A percentile compares a stretch with the other conserved stretches of the same genome.
phyloP scores from a whole-genome alignment of 1,140 invertebrate species.

The Colletes gigas region DNA sequence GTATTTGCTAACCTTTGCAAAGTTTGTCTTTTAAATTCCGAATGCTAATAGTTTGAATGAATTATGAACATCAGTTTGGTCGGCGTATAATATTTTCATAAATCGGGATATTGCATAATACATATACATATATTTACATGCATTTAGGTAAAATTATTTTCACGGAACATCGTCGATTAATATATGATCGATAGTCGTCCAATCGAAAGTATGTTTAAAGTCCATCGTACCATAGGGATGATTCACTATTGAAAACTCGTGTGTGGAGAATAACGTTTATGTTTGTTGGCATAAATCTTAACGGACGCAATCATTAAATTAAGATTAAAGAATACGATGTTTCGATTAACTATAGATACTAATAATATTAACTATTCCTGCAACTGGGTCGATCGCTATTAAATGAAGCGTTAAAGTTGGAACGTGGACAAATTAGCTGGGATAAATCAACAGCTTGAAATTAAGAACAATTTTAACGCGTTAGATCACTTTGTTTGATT shows the following conservation, averaged over 20 bases:
- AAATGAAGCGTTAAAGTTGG: neutral
- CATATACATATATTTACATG: too few relatives aligned
- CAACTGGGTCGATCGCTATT: constrained; percentile 13
- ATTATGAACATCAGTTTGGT: too few relatives aligned
- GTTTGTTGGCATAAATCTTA: neutral
- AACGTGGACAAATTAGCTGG: constrained; percentile 23
- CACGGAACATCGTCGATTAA: neutral
- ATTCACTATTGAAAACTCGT: neutral
- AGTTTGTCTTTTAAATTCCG: too few relatives aligned
- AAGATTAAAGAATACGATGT: neutral
- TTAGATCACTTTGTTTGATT: too few relatives aligned
- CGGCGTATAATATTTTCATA: too few relatives aligned
- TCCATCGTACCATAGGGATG: neutral
- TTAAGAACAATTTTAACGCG: neutral
- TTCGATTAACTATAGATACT: constrained; percentile 22
- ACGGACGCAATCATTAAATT: neutral
- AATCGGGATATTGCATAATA: too few relatives aligned
- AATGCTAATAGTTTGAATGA: too few relatives aligned
- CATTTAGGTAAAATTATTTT: neutral
- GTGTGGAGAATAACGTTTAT: neutral
- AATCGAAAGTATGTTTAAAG: neutral
- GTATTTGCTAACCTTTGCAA: too few relatives aligned
- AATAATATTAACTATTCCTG: too few relatives aligned
- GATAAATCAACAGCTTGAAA: neutral
- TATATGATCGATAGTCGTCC: too few relatives aligned